Percentiles rank a stretch among this genome's conserved stretches.
These are phyloP conservation scores for Sphaeridia pumilis DNA, from an alignment of 2,888 invertebrate species.

Conservation along the genomic window DNA sequence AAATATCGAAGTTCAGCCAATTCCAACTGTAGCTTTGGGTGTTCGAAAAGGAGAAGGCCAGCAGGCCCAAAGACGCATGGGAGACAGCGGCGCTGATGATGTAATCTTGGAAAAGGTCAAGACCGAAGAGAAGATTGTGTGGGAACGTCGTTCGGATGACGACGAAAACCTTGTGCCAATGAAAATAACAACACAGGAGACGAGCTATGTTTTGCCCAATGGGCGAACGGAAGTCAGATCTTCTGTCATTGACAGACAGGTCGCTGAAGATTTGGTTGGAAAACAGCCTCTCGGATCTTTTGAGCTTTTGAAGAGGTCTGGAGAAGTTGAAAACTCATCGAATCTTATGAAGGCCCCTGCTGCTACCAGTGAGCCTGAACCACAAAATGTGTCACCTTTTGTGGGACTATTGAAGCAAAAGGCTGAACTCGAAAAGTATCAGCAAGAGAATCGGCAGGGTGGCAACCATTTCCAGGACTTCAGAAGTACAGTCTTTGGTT, in stretches of 20 bases:
- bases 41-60: no score
- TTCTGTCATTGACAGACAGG: conserved; percentile 1
- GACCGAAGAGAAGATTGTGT: conserved; percentile 13
- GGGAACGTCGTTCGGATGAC: not conserved
- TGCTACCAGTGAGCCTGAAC: not conserved
- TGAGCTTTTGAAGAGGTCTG: conserved; percentile 2
- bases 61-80: no score
- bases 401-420: not conserved
- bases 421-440: conserved; percentile 5
- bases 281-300: not conserved
- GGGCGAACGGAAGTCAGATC: conserved; percentile 3
- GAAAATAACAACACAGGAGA: conserved; percentile 8
- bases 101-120: conserved; percentile 6
- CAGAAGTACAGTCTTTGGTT: not conserved
- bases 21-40: not conserved
- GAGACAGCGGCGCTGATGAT: no score
- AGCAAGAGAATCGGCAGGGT: not conserved
- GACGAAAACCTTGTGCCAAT: conserved; percentile 2
- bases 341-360: not conserved
- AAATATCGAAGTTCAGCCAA: not conserved
- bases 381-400: conserved; percentile 4
- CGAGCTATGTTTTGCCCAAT: conserved; percentile 5
- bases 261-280: conserved; percentile 2
- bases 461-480: not conserved
- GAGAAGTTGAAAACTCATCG: not conserved